Conservation (phyloP, 2,113 vertebrate species). For the Gulo gulo region DNA sequence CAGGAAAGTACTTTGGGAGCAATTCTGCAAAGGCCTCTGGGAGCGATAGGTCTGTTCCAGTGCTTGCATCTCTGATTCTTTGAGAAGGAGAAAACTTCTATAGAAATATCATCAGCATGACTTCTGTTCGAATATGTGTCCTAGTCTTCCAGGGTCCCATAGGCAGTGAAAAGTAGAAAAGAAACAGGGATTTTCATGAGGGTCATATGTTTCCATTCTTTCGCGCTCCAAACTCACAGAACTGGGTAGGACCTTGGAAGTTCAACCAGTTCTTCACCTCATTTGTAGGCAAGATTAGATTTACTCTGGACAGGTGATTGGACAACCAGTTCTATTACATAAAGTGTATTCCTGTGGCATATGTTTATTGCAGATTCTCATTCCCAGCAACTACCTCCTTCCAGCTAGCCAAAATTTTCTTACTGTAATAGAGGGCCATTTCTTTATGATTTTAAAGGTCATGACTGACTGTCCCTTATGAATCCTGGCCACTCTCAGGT, state of each 20-base stretch:
- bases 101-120: conserved; percentile 51
- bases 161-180: conserved; percentile 13
- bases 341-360: background rate
- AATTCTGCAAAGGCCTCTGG: conserved; percentile 30
- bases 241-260: background rate
- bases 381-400: background rate
- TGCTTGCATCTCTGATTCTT: conserved; percentile 53
- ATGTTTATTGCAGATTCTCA: background rate
- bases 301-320: background rate
- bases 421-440: background rate
- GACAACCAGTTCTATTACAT: background rate
- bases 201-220: conserved; percentile 15
- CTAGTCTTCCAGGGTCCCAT: background rate
- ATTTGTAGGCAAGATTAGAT: background rate
- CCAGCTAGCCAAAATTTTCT: background rate
- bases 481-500: background rate
- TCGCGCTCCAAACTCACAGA: background rate
- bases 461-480: background rate
- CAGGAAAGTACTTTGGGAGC: conserved; percentile 24
- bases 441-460: background rate
- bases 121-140: background rate
- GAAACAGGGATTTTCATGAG: conserved; percentile 45
- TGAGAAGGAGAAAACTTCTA: conserved; percentile 42
- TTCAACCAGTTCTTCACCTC: background rate
- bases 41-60: background rate